These are phyloP conservation scores for Spodoptera litura DNA, from an alignment of 1,140 invertebrate genomes.

Conservation along the genomic window DNA sequence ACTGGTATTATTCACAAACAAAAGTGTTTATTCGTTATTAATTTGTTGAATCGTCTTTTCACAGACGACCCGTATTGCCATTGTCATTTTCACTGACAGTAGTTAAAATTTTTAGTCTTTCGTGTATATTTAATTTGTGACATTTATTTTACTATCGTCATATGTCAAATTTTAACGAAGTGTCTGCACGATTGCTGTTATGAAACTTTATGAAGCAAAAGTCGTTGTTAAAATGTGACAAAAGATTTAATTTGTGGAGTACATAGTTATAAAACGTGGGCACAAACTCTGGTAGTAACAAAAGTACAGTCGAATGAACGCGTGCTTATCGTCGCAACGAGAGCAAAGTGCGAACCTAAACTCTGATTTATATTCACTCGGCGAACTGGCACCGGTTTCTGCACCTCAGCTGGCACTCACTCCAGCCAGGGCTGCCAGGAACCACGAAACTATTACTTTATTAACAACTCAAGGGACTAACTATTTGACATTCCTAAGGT, in stretches of 20 bases:
- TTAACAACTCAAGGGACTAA: slow-evolving; percentile 25
- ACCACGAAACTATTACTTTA: slow-evolving; percentile 47
- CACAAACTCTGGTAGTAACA: slow-evolving; percentile 45
- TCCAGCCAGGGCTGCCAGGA: slow-evolving; percentile 47
- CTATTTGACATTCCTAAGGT: slow-evolving; percentile 14
- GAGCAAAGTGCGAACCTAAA: slow-evolving; percentile 57
- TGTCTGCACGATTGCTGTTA: no score
- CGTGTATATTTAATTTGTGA: no score
- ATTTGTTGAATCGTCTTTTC: background rate
- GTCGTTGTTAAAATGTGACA: no score
- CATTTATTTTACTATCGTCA: no score
- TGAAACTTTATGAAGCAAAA: no score
- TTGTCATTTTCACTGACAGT: background rate
- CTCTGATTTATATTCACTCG: slow-evolving; percentile 71
- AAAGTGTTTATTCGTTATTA: background rate
- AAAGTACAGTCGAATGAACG: slow-evolving; percentile 56
- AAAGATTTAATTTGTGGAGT: no score
- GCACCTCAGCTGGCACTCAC: slow-evolving; percentile 51
- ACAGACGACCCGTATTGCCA: slow-evolving; percentile 10
- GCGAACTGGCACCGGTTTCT: slow-evolving; percentile 54
- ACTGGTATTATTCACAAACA: background rate
- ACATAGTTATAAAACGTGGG: no score
- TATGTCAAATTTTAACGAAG: no score
- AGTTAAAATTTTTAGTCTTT: background rate
- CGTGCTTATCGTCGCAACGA: slow-evolving; percentile 57